These are phyloP conservation scores for Drosophila melanosoma DNA, from an alignment of 2,888 invertebrate genomes.

Conservation along the genomic window DNA sequence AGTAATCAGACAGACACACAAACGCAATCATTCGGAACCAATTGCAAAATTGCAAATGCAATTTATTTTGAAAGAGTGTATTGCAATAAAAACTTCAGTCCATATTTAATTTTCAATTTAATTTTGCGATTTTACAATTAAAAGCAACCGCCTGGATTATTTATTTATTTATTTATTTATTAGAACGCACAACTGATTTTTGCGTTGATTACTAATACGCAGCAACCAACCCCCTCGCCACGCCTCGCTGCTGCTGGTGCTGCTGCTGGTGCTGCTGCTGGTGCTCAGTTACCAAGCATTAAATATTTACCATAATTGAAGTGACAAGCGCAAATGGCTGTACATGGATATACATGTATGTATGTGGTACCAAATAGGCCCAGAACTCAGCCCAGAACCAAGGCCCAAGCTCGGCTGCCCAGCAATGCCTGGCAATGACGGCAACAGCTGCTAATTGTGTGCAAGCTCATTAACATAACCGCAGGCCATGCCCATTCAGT, in stretches of 20 bases:
- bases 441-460: conserved; percentile 80
- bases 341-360: conserved; percentile 53
- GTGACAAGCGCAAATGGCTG: conserved; percentile 78
- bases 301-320: conserved; percentile 81
- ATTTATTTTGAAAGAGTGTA: conserved; percentile 50
- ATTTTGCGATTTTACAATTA: conserved; percentile 76
- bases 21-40: conserved; percentile 36
- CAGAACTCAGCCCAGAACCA: conserved; percentile 1
- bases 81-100: conserved; percentile 28
- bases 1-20: conserved; percentile 1
- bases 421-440: conserved; percentile 55
- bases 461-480: conserved; percentile 81
- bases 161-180: conserved; percentile 79
- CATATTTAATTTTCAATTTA: conserved; percentile 75
- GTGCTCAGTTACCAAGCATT: conserved; percentile 54
- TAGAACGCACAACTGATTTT: conserved; percentile 78
- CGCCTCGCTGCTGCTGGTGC: no score
- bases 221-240: conserved; percentile 4
- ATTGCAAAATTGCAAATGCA: conserved; percentile 59
- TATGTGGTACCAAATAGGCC: conserved; percentile 20
- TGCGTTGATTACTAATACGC: conserved; percentile 75
- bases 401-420: conserved; percentile 2
- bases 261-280: not conserved
- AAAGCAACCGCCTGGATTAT: conserved; percentile 69
- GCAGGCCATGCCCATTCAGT: conserved; percentile 67